Base-by-base conservation (phyloP, 2,113 vertebrate genomes). In the Pycnonotus jocosus region DNA sequence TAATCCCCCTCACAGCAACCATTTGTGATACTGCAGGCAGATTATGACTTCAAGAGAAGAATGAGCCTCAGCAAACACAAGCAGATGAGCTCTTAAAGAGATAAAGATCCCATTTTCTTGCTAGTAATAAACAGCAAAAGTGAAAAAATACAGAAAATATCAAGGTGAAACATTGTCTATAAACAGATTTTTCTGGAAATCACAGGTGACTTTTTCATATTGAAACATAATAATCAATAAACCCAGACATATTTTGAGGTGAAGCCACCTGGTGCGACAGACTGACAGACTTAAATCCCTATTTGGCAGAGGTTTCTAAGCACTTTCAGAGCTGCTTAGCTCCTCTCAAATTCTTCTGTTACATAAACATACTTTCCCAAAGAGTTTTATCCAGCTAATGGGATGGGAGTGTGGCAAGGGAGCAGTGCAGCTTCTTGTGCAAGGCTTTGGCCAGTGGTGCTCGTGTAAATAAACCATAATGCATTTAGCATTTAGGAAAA, bases 71-170 rank as follows among this genome's bases (percentile, higher is more conserved):
- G 92, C 72, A 93, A 93, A 93, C 56, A 95, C 87, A 50, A 85
- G 64, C 93, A 94, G 93, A 96, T 94, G 93, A 96, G 90, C 93
- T 90, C 85, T 94, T 97, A 95, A 97, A 97, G 95, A 86, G 81
- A 94, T 81, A 96, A 88, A 93, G 81, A 51, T 92, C 85, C 54
- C 51, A 79, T 92, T 95, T 93, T 90, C 78, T 87, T 92, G 40
- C 51, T 90, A 53, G 51, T 56, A 89, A 86, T 74, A 64, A 81
- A 80, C 27, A 66, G 16, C n/a, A 81, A 71, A 91, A 83, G 40
- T 73, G 31, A 53, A 90, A 90, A 89, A 89, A 90, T 11, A 35
- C 11, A 28, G 28, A 60, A 78, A 92, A 71, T 78, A 20, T 3
- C 5, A 78, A 82, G 25, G 80, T 2, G 2, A 77, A 86, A 24